A percentile compares a stretch with the other conserved stretches of the same genome.
Evolutionary conservation across 2,888 invertebrate genomes (phyloP).

Genomic region (Nematopogon swammerdamellus): DNA sequence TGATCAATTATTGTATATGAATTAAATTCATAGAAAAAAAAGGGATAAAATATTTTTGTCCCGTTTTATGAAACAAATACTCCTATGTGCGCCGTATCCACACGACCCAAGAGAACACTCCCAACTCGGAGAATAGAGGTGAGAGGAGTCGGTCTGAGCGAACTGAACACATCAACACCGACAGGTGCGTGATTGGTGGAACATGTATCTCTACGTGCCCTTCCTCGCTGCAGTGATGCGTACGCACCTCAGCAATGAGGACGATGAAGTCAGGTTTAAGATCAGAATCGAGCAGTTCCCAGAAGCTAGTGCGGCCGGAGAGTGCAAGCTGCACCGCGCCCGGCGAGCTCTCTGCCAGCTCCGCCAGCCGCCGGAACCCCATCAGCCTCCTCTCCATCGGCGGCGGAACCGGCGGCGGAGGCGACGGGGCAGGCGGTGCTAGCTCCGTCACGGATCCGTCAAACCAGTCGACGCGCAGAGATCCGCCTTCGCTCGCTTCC

Average conservation of each 20-base stretch:
- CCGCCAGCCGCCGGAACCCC: conserved; percentile 40
- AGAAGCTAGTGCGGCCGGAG: conserved; percentile 39
- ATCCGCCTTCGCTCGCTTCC: conserved; percentile 24
- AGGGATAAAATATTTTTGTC: no score
- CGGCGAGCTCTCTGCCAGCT: conserved; percentile 33
- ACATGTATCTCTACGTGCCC: no score
- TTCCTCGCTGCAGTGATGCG: no score
- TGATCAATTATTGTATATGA: no score
- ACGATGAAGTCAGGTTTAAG: conserved; percentile 46
- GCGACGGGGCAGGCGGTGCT: conserved; percentile 16
- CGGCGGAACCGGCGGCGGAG: conserved; percentile 17
- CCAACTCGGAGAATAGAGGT: no score
- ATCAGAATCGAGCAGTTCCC: conserved; percentile 35
- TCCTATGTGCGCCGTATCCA: no score
- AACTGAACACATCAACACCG: no score
- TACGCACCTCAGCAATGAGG: conserved; percentile 19
- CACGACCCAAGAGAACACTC: no score
- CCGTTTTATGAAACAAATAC: no score
- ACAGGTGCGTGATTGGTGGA: no score
- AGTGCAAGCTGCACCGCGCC: conserved; percentile 38
- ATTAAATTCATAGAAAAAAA: no score
- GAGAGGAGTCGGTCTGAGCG: no score
- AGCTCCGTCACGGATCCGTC: conserved; percentile 43
- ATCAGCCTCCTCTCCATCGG: conserved; percentile 36
- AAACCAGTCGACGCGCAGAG: conserved; percentile 46